A percentile compares a stretch with the other conserved stretches of the same genome.
phyloP scores from a whole-genome alignment of 2,113 vertebrate genomes.

The Vanacampus margaritifer region DNA sequence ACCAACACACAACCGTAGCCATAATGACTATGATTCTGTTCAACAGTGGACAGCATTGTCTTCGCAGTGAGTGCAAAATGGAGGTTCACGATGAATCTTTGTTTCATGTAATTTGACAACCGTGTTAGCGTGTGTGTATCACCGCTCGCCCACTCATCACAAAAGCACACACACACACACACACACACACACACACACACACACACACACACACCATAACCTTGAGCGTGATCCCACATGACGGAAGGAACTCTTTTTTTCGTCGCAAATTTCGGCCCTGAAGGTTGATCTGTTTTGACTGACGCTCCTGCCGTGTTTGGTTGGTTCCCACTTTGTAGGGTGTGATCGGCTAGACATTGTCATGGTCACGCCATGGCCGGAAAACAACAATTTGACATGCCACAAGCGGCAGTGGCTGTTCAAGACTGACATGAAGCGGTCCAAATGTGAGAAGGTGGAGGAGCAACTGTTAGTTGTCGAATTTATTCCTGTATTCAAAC shows the following conservation, averaged over 20 bases:
- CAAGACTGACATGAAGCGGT: neutral
- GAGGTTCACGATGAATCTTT: slow-evolving; percentile 6
- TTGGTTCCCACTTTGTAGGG: slow-evolving; percentile 15
- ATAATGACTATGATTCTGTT: neutral
- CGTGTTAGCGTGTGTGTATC: neutral
- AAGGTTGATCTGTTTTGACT: slow-evolving; percentile 23
- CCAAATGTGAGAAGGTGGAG: slow-evolving; percentile 11
- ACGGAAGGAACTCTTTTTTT: slow-evolving; percentile 18
- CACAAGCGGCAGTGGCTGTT: neutral
- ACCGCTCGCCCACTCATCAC: neutral
- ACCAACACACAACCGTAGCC: neutral
- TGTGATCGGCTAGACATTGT: neutral
- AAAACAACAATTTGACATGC: slow-evolving; percentile 17
- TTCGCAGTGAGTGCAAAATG: slow-evolving; percentile 13
- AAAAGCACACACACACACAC: slow-evolving; percentile 3
- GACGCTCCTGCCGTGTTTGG: slow-evolving; percentile 3
- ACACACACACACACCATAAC: slow-evolving; percentile 23
- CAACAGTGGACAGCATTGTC: neutral
- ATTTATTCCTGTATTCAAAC: neutral
- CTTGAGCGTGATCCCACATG: slow-evolving; percentile 40
- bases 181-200: slow-evolving; percentile 8
- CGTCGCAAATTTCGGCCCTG: neutral
- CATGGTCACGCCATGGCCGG: neutral
- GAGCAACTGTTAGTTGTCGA: neutral
- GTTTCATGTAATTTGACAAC: slow-evolving; percentile 27